Base-by-base conservation (phyloP, 2,797 vertebrate species). In the Tiaroga cobitis region DNA sequence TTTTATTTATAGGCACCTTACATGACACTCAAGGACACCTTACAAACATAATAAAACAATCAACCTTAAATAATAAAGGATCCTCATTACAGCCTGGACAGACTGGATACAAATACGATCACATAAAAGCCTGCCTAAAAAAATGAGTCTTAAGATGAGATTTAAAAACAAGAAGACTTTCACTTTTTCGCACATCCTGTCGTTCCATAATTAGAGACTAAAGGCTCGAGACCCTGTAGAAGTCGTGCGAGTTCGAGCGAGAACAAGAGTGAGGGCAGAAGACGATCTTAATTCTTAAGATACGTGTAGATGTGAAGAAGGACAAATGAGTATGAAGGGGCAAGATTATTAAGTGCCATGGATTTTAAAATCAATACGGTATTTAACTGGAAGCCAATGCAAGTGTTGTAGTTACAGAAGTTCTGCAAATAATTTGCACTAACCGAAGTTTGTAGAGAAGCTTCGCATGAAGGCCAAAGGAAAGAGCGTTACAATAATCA, bases 71-170 rank as follows among this genome's bases (percentile, higher is more conserved):
- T n/a, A n/a, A 59, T 1, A 59, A 59, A 63, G 7, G 0, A 63
- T 63, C 59, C 59, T 63, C n/a, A 63, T 61, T 26, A 61, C 51
- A 54, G 51, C 51, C 51, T 54, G 56, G 56, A 13, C n/a, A 61
- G 59, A 9, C 54, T 56, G 21, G 21, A 24, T n/a, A 59, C 24
- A 59, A 59, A 59, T 59, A 15, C 11, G 16, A 63, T 29, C 2
- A 26, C 61, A 63, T 63, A 63, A 29, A 63, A 15, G n/a, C 26
- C 26, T n/a, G 9, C 21, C 24, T n/a, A 10, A 9, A 29, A 63
- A n/a, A 26, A 11, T 2, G 0, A 2, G 2, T 63, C 11, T 16
- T 63, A 29, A 63, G 0, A 29, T 63, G 1, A 29, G 26, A 16
- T 29, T 63, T 29, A 63, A 29, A 29, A 63, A 29, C 61, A 63